Conservation (phyloP, 2,797 vertebrate genomes). For the Champsocephalus esox region DNA sequence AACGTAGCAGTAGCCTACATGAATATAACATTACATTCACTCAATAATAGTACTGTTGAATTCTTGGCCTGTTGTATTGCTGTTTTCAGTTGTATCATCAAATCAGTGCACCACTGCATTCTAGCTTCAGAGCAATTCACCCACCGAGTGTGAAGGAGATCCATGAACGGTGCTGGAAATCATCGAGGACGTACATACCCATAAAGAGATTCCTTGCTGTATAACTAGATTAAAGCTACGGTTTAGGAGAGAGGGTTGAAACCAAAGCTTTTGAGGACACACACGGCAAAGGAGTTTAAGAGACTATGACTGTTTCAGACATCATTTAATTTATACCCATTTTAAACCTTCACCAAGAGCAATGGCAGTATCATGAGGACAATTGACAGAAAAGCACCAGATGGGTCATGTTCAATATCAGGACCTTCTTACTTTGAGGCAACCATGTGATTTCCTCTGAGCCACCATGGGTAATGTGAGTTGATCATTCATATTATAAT, state of each 20-base stretch:
- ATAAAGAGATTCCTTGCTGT: no score
- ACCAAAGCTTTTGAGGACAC: neutral
- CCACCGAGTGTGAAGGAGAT: no score
- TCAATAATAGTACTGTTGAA: no score
- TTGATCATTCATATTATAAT: slow-evolving; percentile 42
- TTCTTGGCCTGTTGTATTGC: no score
- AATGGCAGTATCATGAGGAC: slow-evolving; percentile 8
- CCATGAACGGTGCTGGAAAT: no score
- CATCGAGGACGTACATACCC: no score
- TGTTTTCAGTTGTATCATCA: no score
- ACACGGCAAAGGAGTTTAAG: neutral
- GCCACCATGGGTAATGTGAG: slow-evolving; percentile 46
- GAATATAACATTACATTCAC: no score
- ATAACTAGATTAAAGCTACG: neutral
- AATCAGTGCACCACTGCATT: no score
- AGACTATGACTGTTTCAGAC: neutral
- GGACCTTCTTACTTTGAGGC: slow-evolving; percentile 40
- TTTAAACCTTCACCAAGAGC: slow-evolving; percentile 20
- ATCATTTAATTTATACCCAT: neutral
- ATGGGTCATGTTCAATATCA: slow-evolving; percentile 42
- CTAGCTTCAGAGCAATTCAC: no score
- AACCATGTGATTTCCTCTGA: slow-evolving; percentile 27
- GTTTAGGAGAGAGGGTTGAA: neutral
- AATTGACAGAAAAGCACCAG: slow-evolving; percentile 19
- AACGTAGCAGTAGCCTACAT: no score